Conservation (phyloP, 2,797 vertebrate genomes). For the Macropodus opercularis region DNA sequence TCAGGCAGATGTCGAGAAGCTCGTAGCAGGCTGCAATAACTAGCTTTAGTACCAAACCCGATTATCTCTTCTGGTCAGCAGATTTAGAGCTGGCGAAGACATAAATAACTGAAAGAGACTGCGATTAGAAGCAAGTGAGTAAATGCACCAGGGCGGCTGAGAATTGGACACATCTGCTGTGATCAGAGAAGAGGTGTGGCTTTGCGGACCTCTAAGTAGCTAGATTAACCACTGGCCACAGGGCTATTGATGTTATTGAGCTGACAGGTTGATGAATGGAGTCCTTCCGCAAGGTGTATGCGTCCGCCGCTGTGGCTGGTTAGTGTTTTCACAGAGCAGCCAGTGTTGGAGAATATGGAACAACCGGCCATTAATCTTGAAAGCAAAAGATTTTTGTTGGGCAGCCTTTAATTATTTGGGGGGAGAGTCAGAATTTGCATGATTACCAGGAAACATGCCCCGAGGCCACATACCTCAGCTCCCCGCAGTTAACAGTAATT, state of each 20-base stretch:
- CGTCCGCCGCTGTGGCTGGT: constrained; percentile 41
- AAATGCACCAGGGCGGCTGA: constrained; percentile 44
- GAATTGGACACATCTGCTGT: constrained; percentile 64
- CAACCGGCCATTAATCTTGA: constrained; percentile 41
- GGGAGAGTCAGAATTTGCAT: constrained; percentile 46
- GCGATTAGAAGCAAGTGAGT: constrained; percentile 57
- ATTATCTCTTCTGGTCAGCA: constrained; percentile 30
- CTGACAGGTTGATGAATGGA: constrained; percentile 74
- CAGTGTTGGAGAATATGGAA: constrained; percentile 25
- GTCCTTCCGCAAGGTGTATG: constrained; percentile 59
- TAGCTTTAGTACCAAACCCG: constrained; percentile 25
- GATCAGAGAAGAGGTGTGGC: constrained; percentile 67
- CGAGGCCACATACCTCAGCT: constrained; percentile 32
- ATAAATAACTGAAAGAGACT: constrained; percentile 27
- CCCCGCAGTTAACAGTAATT: constrained; percentile 40
- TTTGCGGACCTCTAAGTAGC: constrained; percentile 66
- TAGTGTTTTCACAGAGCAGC: constrained; percentile 34
- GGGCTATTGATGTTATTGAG: constrained; percentile 77
- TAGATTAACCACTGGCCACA: constrained; percentile 74
- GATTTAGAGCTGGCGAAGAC: constrained; percentile 22
- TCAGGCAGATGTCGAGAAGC: no score
- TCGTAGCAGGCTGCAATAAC: constrained; percentile 30
- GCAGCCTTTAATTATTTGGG: constrained; percentile 49
- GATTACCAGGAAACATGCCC: constrained; percentile 50
- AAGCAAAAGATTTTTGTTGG: constrained; percentile 40